phyloP scores from a whole-genome alignment of 1,140 invertebrate species.

The Macrosteles quadrilineatus region DNA sequence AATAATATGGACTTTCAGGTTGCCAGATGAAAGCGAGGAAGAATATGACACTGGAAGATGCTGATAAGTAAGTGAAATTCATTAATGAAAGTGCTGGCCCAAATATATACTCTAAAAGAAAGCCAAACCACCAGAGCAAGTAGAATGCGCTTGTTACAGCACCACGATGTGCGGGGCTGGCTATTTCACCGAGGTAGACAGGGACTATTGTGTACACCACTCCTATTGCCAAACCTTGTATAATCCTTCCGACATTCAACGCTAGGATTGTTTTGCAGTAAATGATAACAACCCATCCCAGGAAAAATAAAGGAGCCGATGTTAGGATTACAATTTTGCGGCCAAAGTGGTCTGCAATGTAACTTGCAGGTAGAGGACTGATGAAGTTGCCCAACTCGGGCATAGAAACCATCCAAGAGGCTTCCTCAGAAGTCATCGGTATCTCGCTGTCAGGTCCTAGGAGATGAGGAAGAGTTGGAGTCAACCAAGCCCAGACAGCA shows the following conservation, averaged over 20 bases:
- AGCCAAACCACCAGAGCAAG: conserved; percentile 69
- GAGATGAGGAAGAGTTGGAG: conserved; percentile 58
- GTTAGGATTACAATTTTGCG: conserved; percentile 68
- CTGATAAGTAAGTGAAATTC: conserved; percentile 63
- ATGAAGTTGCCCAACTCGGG: conserved; percentile 39
- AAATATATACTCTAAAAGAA: conserved; percentile 71
- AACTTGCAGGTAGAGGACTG: conserved; percentile 40
- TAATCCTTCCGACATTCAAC: conserved; percentile 32
- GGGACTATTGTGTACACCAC: conserved; percentile 56
- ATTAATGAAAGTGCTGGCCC: conserved; percentile 72
- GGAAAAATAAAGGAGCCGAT: conserved; percentile 57
- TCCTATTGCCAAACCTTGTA: conserved; percentile 63
- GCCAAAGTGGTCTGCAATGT: conserved; percentile 70
- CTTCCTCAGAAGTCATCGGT: conserved; percentile 57
- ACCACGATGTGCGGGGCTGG: conserved; percentile 62
- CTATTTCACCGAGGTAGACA: conserved; percentile 65
- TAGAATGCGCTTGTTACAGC: conserved; percentile 67
- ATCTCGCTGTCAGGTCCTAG: conserved; percentile 53
- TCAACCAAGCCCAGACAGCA: conserved; percentile 56
- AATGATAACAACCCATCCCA: conserved; percentile 56
- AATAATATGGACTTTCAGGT: conserved; percentile 79
- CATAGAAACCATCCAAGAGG: conserved; percentile 39
- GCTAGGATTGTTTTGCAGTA: neutral
- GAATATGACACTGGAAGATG: conserved; percentile 62
- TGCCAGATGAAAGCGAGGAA: conserved; percentile 67